Evolutionary conservation across 2,113 vertebrate species (phyloP), one percentile per base, ranked within the genome.

Genomic region (Castor canadensis): DNA sequence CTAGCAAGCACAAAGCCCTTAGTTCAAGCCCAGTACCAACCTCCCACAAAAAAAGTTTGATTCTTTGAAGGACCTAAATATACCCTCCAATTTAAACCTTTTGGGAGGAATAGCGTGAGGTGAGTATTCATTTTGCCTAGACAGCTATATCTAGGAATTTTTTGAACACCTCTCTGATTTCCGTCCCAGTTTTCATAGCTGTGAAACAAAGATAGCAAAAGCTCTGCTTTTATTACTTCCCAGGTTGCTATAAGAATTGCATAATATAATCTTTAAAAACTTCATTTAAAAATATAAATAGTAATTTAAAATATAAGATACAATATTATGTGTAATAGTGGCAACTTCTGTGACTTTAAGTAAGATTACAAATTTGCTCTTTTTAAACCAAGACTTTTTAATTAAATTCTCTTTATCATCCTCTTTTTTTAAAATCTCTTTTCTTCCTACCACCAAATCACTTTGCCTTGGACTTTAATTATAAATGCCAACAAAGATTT

Each of bases 351-450:
- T 95, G 94, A 95, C 93, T 95, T 89, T 92, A 84, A 96, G 92
- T 94, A 82, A 97, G 82, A 96, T 87, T 96, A 95, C 73, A 95
- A 97, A 97, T 72, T 66, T 60, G 9, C 19, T 95, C 28, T 69
- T 96, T 97, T 95, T 71, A 97, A 97, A 96, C 81, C 88, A 96
- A 97, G 94, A 96, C 38, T 83, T 97, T 97, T 96, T 94, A 96
- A 85, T 91, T 97, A 90, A 96, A 97, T 89, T 97, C 38, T 92
- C 26, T 89, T 92, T 87, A 87, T 95, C 38, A 89, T 86, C 52
- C 20, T 54, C 35, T 58, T 75, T 64, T 94, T 64, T 72, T 64
- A 32, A 64, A 52, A 75, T 49, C 89, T n/a, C 22, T 91, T 87
- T 85, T 58, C 28, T 54, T 43, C 40, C 43, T 0, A 62, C 30